Base-by-base conservation (phyloP, 2,797 vertebrate genomes). In the Sandelia bainsii region DNA sequence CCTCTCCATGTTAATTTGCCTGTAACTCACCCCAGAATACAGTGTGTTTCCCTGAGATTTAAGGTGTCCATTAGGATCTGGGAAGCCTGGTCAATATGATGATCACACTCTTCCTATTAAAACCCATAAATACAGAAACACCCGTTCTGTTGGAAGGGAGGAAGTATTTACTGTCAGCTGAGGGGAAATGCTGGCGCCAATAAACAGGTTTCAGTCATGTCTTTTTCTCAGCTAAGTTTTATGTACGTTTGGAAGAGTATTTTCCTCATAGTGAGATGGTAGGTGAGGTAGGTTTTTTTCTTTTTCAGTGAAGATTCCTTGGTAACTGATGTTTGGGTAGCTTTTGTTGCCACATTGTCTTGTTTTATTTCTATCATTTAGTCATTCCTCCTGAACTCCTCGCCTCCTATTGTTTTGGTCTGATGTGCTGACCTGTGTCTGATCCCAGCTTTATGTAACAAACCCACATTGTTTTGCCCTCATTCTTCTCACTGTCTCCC, bases 121-220 rank as follows among this genome's bases (percentile, higher is more conserved):
- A 94, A 92, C 81, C 85, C 86, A 94, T 94, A 94, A 94, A 94
- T 94, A 93, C 81, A 90, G 72, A 84, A 75, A 83, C 53, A 66
- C 74, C 46, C 42, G 23, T 76, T 76, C 37, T 8, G 63, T 77
- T 49, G 48, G 64, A 69, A 61, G 64, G 78, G 77, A 80, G 75
- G 75, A 89, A 67, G 75, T 83, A 87, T 91, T 93, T 91, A 85
- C 85, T 77, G 75, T 86, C 75, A 71, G 74, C 73, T 71, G 45
- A 50, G 71, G 63, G 63, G 81, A 88, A 77, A 76, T 69, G 73
- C 80, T 83, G 84, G 54, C 20, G 3, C 80, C 76, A 62, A 85
- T 92, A 93, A 92, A 93, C 64, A 70, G 53, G 6, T 58, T 76
- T 83, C 56, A 46, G 86, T 89, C 82, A 81, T 84, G 62, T 59